Evolutionary conservation across 2,797 vertebrate species (phyloP), one percentile per base, ranked within the genome.

Genomic region (Rhyacichthys aspro): DNA sequence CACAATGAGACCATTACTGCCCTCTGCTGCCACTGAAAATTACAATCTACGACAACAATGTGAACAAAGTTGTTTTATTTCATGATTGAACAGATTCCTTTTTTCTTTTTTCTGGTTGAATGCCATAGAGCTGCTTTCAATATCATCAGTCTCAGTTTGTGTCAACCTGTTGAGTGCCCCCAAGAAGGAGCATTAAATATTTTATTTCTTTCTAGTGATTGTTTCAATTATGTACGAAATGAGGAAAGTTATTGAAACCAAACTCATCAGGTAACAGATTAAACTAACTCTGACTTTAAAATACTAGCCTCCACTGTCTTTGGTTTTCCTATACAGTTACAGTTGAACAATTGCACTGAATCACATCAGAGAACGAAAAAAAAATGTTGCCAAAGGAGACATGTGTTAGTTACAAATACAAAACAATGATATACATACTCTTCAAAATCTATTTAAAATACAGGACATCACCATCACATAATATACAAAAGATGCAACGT

Each of bases 381-480:
- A 66, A 75, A 58, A 72, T 50, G 19, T 23, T 43, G 48, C 41
- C 58, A 53, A 59, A 33, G 46, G 28, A 50, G 63, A 45, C 52
- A 56, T 56, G 63, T 74, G 81, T 90, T 90, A 83, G 82, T 90
- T 85, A 82, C 58, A 90, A 84, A 81, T 77, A 86, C 70, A 64
- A 90, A 86, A 87, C 50, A 82, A 75, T 49, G 67, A 77, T 76
- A 78, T 70, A 89, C 70, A 86, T 62, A 86, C 67, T 45, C 38
- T 41, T 64, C 61, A 76, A 79, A 64, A 84, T 61, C 59, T 62
- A 45, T 72, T 84, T 68, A 68, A 79, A 85, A 70, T 80, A 83
- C 58, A 80, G 59, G 48, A 70, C 59, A 68, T 55, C 65, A 74
- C 67, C 67, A 72, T 67, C 74, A 83, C 81, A 88, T 62, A 86